Percentiles rank a stretch among this genome's conserved stretches.
Evolutionary conservation across 2,888 invertebrate species (phyloP).

Genomic region (Limnephilus marmoratus): DNA sequence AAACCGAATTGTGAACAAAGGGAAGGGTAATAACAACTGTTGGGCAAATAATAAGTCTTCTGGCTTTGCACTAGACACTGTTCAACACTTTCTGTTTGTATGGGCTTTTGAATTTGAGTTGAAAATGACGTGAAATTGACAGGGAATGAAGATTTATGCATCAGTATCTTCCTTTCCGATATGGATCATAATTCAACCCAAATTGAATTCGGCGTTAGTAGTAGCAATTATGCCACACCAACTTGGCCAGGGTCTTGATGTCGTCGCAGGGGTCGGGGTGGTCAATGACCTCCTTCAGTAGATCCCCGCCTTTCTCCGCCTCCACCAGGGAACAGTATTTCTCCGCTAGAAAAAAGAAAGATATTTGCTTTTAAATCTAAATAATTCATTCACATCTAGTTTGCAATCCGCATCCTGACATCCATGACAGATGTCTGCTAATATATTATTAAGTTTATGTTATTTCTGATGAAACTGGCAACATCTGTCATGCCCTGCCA

Average conservation of each 20-base stretch:
- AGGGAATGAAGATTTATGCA: neutral
- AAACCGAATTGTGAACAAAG: neutral
- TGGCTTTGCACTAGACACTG: slow-evolving; percentile 5
- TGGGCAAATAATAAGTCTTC: neutral
- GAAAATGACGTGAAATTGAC: slow-evolving; percentile 7
- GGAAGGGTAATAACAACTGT: neutral
- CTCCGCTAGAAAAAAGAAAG: slow-evolving; percentile 80
- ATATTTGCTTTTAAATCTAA: slow-evolving; percentile 9
- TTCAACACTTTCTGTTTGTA: neutral
- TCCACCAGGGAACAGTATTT: slow-evolving; percentile 95
- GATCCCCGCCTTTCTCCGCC: slow-evolving; percentile 88
- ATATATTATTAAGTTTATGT: no score
- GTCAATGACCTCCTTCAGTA: slow-evolving; percentile 82
- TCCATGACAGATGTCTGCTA: neutral
- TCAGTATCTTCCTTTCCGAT: slow-evolving; percentile 16
- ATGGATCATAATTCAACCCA: slow-evolving; percentile 31
- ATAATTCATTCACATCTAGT: neutral
- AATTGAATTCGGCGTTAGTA: slow-evolving; percentile 50
- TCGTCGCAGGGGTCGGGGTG: slow-evolving; percentile 80
- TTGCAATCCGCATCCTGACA: no score
- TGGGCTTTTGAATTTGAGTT: neutral
- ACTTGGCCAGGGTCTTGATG: slow-evolving; percentile 83
- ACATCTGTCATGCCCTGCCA: no score
- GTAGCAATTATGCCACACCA: slow-evolving; percentile 83
- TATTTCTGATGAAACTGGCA: no score